phyloP scores from a whole-genome alignment of 2,888 invertebrate species.

The Orthonevra nobilis region DNA sequence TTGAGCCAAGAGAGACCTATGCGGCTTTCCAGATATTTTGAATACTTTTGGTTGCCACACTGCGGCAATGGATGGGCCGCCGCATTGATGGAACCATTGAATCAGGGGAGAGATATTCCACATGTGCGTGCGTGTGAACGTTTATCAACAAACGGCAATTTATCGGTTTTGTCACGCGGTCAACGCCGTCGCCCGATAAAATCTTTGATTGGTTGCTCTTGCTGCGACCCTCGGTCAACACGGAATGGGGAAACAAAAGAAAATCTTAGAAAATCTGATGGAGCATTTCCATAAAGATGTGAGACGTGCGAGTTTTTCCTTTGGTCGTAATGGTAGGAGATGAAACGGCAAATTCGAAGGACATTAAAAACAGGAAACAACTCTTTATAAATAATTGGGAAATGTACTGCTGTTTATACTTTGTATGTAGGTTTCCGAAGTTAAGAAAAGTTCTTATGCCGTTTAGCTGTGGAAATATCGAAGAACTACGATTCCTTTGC shows the following conservation, averaged over 20 bases:
- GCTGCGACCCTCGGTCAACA: constrained; percentile 18
- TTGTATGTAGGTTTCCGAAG: too few species aligned
- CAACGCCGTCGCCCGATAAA: constrained; percentile 42
- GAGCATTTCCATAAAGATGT: constrained; percentile 20
- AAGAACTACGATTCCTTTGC: too few species aligned
- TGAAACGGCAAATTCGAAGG: too few species aligned
- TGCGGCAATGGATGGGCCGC: neutral
- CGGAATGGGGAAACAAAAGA: neutral
- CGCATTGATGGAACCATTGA: too few species aligned
- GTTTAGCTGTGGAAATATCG: too few species aligned
- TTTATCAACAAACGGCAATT: constrained; percentile 53
- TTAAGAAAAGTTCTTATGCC: too few species aligned
- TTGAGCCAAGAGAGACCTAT: constrained; percentile 17
- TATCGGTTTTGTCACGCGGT: constrained; percentile 61
- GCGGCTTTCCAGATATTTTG: constrained; percentile 36
- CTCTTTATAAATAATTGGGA: neutral
- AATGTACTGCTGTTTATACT: neutral
- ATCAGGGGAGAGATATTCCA: neutral
- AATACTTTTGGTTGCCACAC: constrained; percentile 25
- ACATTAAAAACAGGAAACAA: constrained; percentile 10
- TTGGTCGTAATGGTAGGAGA: too few species aligned
- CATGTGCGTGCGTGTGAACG: constrained; percentile 13
- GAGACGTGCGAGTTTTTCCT: neutral
- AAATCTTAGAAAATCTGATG: constrained; percentile 4
- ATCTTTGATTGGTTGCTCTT: constrained; percentile 41